Evolutionary conservation across 2,797 vertebrate species (phyloP).

Genomic region (Rhinoraja longicauda): DNA sequence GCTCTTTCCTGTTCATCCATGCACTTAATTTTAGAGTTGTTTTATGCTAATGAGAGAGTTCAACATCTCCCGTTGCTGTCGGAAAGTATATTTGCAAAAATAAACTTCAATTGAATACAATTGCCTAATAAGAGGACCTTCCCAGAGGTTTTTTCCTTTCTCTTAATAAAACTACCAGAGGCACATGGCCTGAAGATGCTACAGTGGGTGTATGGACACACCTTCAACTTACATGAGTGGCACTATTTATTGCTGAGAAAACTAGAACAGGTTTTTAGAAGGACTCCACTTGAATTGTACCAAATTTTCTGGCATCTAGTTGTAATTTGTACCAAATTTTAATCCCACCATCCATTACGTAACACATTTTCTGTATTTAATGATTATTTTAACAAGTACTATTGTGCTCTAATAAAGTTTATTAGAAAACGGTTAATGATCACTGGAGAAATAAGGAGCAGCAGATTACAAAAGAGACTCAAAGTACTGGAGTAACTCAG

Average conservation of each 20-base stretch:
- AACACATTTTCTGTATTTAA: neutral
- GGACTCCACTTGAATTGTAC: neutral
- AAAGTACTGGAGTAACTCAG: too few relatives aligned
- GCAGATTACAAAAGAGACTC: too few relatives aligned
- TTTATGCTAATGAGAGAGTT: neutral
- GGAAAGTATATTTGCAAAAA: neutral
- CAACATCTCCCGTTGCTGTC: neutral
- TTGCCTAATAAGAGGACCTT: too few relatives aligned
- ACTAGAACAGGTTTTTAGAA: neutral
- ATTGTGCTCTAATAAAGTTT: neutral
- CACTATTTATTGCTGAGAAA: neutral
- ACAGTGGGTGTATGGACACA: neutral
- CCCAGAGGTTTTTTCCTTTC: neutral
- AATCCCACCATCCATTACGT: neutral
- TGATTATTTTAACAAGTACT: neutral
- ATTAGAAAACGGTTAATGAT: neutral
- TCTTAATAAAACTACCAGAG: neutral
- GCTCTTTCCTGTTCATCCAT: neutral
- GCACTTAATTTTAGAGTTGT: neutral
- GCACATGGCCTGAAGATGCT: neutral
- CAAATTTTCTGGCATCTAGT: neutral
- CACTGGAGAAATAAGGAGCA: too few relatives aligned
- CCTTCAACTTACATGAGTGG: neutral
- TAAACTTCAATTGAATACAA: neutral
- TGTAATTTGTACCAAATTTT: neutral